Conservation (phyloP, 2,888 invertebrate genomes). For the Ceraclea dissimilis region DNA sequence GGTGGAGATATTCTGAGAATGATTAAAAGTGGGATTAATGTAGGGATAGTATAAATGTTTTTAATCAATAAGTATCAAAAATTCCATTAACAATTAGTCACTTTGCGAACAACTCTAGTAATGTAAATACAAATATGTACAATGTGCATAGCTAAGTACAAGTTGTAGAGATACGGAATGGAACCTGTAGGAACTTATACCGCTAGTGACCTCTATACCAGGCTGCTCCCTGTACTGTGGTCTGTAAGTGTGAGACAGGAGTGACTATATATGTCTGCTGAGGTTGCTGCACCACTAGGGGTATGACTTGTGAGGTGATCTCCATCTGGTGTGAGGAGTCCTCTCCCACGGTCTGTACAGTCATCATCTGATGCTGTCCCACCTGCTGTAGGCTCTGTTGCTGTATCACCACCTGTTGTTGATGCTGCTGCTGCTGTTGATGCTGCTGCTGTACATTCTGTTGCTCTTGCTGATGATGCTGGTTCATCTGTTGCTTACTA, state of each 20-base stretch:
- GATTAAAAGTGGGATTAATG: too few relatives aligned
- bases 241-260: slow-evolving; percentile 57
- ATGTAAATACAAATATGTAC: too few relatives aligned
- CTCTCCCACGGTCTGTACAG: slow-evolving; percentile 45
- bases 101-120: too few relatives aligned
- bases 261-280: slow-evolving; percentile 59
- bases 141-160: too few relatives aligned
- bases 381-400: slow-evolving; percentile 39
- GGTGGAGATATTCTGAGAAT: too few relatives aligned
- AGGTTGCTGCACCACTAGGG: slow-evolving; percentile 54
- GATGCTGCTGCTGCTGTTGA: slow-evolving; percentile 39
- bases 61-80: too few relatives aligned
- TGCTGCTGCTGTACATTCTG: slow-evolving; percentile 34
- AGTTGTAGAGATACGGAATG: too few relatives aligned
- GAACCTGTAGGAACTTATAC: too few relatives aligned
- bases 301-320: slow-evolving; percentile 58
- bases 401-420: slow-evolving; percentile 36
- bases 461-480: slow-evolving; percentile 36
- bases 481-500: slow-evolving; percentile 35
- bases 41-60: too few relatives aligned
- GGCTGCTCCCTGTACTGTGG: slow-evolving; percentile 54
- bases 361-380: slow-evolving; percentile 35
- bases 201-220: slow-evolving; percentile 46
- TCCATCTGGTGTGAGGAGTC: slow-evolving; percentile 46
- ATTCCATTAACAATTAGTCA: too few relatives aligned